Evolutionary conservation across 2,888 invertebrate species (phyloP).

Genomic region (Neria commutata): DNA sequence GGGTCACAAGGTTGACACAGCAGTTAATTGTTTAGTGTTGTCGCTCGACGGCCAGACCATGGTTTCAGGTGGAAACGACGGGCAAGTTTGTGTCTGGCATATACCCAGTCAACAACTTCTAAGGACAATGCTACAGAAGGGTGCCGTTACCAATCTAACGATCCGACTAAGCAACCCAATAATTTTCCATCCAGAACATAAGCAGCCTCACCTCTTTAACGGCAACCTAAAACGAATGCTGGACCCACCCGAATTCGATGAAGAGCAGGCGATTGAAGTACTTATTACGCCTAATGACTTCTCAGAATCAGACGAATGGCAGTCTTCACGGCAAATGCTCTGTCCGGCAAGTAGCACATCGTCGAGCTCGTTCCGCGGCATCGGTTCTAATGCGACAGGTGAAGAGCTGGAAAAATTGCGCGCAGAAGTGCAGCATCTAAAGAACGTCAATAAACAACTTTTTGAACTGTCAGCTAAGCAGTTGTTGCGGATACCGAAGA

Average conservation of each 20-base stretch:
- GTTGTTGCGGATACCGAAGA: constrained; percentile 46
- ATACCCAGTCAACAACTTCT: constrained; percentile 76
- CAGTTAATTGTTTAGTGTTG: constrained; percentile 74
- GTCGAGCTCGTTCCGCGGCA: no score
- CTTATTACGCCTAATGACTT: no score
- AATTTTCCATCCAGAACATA: constrained; percentile 66
- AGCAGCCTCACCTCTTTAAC: constrained; percentile 66
- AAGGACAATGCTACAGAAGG: constrained; percentile 74
- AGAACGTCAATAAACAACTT: constrained; percentile 67
- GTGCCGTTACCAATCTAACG: constrained; percentile 74
- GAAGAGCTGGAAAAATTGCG: constrained; percentile 50
- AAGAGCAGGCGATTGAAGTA: constrained; percentile 63
- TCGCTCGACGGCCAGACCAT: constrained; percentile 75
- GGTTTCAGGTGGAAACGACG: constrained; percentile 79
- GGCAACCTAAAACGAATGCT: constrained; percentile 70
- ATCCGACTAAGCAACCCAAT: constrained; percentile 69
- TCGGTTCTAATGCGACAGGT: constrained; percentile 4
- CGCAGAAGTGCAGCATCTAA: constrained; percentile 65
- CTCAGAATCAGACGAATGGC: not conserved
- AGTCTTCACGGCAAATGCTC: constrained; percentile 2
- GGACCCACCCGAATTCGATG: constrained; percentile 58
- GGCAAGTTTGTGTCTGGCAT: constrained; percentile 80
- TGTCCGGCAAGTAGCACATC: constrained; percentile 25
- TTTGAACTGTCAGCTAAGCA: constrained; percentile 66
- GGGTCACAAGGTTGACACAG: constrained; percentile 68